A percentile compares a stretch with the other conserved stretches of the same genome.
These are phyloP conservation scores for Passer montanus DNA, from an alignment of 2,113 vertebrate species.

Conservation along the genomic window DNA sequence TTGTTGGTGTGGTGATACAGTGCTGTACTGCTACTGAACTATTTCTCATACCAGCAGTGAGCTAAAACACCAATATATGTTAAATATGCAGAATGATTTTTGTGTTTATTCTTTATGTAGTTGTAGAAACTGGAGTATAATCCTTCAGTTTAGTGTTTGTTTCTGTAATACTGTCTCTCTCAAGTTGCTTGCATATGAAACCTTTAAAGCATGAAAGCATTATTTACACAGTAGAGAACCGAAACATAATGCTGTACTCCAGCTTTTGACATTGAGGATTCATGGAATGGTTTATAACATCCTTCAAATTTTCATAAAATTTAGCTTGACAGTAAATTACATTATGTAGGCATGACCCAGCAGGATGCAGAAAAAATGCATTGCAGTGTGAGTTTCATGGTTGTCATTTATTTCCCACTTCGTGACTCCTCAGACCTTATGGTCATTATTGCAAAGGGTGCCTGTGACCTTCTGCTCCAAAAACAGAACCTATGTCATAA, in stretches of 20 bases:
- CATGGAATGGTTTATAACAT: neutral
- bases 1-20: neutral
- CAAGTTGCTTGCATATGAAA: neutral
- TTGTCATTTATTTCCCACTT: neutral
- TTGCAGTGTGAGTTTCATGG: conserved; percentile 13
- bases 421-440: neutral
- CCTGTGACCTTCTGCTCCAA: conserved; percentile 19
- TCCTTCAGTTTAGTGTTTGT: neutral
- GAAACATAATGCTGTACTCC: neutral
- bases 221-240: neutral
- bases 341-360: neutral
- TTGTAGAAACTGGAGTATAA: neutral
- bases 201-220: neutral
- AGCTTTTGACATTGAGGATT: neutral
- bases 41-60: neutral
- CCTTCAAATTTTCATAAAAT: neutral
- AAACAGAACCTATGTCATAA: neutral
- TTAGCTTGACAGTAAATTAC: neutral
- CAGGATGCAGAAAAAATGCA: neutral
- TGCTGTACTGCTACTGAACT: neutral
- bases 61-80: neutral
- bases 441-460: neutral
- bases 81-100: neutral
- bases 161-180: neutral
- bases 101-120: neutral